Evolutionary conservation across 2,113 vertebrate genomes (phyloP).

Genomic region (Axis porcinus): DNA sequence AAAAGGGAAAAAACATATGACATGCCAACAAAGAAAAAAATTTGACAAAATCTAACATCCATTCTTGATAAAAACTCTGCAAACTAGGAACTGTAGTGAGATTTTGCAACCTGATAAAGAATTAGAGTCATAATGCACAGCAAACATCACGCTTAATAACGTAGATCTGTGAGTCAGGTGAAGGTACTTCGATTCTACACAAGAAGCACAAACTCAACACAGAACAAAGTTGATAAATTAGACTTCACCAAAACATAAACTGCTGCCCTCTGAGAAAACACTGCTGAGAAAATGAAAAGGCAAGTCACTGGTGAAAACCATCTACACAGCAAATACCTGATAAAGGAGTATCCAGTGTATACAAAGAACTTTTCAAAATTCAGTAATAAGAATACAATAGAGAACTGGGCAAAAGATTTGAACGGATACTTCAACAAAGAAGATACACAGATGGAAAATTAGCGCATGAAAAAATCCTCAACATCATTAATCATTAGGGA

Average conservation of each 20-base stretch:
- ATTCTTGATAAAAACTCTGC: not conserved
- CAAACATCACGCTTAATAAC: not conserved
- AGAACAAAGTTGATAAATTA: not conserved
- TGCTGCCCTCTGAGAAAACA: not conserved
- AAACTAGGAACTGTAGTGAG: not conserved
- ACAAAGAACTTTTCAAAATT: not conserved
- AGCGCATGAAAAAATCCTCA: not conserved
- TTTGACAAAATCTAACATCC: not conserved
- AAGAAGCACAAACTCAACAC: not conserved
- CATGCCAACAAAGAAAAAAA: not conserved
- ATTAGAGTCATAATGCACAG: not conserved
- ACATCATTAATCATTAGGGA: not conserved
- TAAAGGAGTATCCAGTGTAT: not conserved
- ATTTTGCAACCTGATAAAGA: not conserved
- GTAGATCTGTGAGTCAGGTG: not conserved
- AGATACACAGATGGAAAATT: not conserved
- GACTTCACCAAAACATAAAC: not conserved
- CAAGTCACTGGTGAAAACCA: not conserved
- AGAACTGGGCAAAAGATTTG: not conserved
- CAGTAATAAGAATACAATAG: not conserved
- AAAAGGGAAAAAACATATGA: not conserved
- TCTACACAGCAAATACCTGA: not conserved
- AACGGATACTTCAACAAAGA: not conserved
- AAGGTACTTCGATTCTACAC: not conserved
- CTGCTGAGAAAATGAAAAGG: not conserved